These are phyloP conservation scores for Gallinago solitaria DNA, from an alignment of 2,797 vertebrate species.

Conservation along the genomic window DNA sequence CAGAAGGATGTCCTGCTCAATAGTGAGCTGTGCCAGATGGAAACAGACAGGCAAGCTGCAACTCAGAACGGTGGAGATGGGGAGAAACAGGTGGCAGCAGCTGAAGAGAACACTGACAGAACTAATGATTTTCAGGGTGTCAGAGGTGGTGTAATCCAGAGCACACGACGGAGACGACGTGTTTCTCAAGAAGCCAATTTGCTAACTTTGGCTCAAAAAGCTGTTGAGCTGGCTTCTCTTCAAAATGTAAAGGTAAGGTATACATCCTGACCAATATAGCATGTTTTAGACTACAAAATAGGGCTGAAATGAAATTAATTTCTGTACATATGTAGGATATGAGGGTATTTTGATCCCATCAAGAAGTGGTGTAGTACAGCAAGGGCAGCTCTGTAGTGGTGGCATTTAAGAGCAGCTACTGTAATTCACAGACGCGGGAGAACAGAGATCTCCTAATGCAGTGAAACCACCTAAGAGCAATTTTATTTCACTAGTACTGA, in stretches of 20 bases:
- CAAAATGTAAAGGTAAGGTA: constrained; percentile 76
- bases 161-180: constrained; percentile 87
- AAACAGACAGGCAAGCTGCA: constrained; percentile 60
- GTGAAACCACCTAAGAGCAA: not conserved
- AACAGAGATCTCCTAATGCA: not conserved
- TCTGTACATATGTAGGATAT: not conserved
- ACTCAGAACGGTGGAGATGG: constrained; percentile 74
- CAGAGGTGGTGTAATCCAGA: constrained; percentile 91
- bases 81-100: constrained; percentile 48
- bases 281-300: not conserved
- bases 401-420: not conserved
- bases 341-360: not conserved
- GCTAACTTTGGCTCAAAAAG: constrained; percentile 95
- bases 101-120: constrained; percentile 56
- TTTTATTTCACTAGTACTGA: not conserved
- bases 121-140: constrained; percentile 70
- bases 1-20: constrained; percentile 75
- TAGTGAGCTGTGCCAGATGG: constrained; percentile 76
- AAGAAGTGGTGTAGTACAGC: not conserved
- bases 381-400: not conserved
- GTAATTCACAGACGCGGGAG: not conserved
- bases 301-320: not conserved
- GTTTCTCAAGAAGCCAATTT: constrained; percentile 95
- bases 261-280: not conserved
- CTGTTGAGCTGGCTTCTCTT: constrained; percentile 92